Percentiles rank a stretch among this genome's conserved stretches.
phyloP scores from a whole-genome alignment of 2,797 vertebrate genomes.

The Pangasius macronema region DNA sequence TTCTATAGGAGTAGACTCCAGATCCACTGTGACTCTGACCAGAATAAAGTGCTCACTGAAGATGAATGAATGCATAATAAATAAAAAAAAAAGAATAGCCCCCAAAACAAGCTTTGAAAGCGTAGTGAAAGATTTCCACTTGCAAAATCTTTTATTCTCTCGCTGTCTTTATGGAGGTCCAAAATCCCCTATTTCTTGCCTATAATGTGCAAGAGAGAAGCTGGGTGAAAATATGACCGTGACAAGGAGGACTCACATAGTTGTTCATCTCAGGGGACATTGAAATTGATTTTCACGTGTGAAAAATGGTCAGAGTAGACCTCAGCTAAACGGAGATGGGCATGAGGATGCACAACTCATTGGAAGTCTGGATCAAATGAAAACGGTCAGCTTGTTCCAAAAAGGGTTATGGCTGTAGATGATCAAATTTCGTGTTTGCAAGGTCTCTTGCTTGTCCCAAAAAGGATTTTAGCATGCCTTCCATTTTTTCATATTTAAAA shows the following conservation, averaged over 20 bases:
- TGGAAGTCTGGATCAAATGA: constrained; percentile 37
- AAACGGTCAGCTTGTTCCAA: constrained; percentile 11
- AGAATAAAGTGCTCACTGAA: not conserved
- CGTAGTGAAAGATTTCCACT: not conserved
- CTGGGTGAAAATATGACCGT: constrained; percentile 33
- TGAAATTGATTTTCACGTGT: constrained; percentile 55
- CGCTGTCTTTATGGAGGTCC: not conserved
- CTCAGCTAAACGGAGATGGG: constrained; percentile 33
- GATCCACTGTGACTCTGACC: not conserved
- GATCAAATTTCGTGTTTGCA: not conserved
- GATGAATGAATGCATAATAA: not conserved
- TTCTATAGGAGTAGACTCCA: not conserved
- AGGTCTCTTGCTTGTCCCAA: not conserved
- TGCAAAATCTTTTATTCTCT: not conserved
- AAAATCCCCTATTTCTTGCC: not conserved
- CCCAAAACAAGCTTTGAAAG: not conserved
- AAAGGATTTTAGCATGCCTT: not conserved
- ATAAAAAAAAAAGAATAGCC: not conserved
- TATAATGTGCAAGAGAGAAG: not conserved
- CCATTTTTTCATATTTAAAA: not conserved
- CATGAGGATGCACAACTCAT: constrained; percentile 37
- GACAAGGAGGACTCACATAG: constrained; percentile 42
- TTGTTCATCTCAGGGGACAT: constrained; percentile 46
- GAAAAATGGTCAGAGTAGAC: constrained; percentile 46
- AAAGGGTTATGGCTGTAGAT: constrained; percentile 10